phyloP scores from a whole-genome alignment of 1,140 invertebrate species.

The Pteromalus puparum region DNA sequence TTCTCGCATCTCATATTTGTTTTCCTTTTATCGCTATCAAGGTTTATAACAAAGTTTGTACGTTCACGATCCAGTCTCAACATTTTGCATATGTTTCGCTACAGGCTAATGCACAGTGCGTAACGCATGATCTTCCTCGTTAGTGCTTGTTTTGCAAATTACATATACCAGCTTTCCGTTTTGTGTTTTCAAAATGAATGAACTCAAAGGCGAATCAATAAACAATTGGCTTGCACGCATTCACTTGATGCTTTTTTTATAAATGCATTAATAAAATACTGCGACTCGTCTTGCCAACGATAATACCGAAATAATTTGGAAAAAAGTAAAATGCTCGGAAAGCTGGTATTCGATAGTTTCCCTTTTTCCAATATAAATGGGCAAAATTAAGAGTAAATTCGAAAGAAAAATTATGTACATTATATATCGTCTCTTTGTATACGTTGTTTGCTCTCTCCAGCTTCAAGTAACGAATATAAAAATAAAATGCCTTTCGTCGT shows the following conservation, averaged over 20 bases:
- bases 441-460: background rate
- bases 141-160: too few species aligned
- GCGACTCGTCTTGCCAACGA: background rate
- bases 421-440: slow-evolving; percentile 7
- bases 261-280: background rate
- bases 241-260: background rate
- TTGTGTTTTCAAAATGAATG: background rate
- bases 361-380: background rate
- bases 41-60: slow-evolving; percentile 59
- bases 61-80: slow-evolving; percentile 66
- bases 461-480: slow-evolving; percentile 26
- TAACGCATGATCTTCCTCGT: background rate
- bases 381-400: background rate
- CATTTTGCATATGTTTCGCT: slow-evolving; percentile 52
- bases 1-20: background rate
- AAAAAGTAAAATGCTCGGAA: background rate
- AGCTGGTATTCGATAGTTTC: background rate
- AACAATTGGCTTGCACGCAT: too few species aligned
- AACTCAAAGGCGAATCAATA: too few species aligned
- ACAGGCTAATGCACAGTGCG: background rate
- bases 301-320: background rate
- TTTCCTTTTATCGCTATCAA: slow-evolving; percentile 1
- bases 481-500: slow-evolving; percentile 29
- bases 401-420: slow-evolving; percentile 16
- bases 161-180: background rate